Evolutionary conservation across 2,888 invertebrate species (phyloP).

Genomic region (Chironomus tentans): DNA sequence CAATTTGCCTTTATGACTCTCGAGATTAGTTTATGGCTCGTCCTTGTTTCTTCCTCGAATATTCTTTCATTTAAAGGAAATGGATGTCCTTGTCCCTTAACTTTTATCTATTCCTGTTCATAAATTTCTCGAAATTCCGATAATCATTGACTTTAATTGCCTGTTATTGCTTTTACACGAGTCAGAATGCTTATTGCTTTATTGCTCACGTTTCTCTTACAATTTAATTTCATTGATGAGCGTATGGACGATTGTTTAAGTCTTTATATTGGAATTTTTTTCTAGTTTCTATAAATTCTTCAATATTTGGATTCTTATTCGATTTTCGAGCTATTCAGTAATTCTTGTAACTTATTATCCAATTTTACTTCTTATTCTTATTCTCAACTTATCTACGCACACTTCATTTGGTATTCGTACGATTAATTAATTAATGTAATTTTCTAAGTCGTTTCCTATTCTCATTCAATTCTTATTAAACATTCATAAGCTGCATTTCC

Average conservation of each 20-base stretch:
- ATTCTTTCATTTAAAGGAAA: background rate
- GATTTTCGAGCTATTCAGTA: no score
- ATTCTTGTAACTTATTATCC: no score
- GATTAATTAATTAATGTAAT: no score
- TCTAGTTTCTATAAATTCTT: no score
- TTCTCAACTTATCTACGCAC: no score
- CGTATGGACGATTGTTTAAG: no score
- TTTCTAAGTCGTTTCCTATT: no score
- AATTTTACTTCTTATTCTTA: background rate
- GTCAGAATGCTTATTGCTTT: slow-evolving; percentile 8
- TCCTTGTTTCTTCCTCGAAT: background rate
- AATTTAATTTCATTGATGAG: background rate
- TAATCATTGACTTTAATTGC: slow-evolving; percentile 25
- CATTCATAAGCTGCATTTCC: background rate
- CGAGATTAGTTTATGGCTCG: background rate
- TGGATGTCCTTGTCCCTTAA: background rate
- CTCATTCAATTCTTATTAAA: no score
- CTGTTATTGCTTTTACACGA: slow-evolving; percentile 21
- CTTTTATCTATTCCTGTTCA: background rate
- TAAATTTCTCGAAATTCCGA: background rate
- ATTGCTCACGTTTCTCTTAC: background rate
- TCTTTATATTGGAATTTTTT: no score
- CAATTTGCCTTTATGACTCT: no score
- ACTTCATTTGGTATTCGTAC: no score
- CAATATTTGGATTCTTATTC: no score